Base-by-base conservation (phyloP, 2,888 invertebrate genomes). In the Aproaerema taeniolella region DNA sequence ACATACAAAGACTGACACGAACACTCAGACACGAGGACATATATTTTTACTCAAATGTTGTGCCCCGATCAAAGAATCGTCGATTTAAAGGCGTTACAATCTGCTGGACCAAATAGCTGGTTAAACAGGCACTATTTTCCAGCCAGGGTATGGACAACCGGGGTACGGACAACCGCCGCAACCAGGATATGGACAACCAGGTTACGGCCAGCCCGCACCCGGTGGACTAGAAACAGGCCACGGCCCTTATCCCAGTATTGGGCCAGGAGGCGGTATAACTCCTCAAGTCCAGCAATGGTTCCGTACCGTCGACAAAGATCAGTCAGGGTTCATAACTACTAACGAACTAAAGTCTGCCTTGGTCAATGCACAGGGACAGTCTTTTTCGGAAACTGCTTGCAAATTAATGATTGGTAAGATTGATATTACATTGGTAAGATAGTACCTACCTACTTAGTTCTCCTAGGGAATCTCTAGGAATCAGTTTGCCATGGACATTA, bases 221-320 rank as follows among this genome's bases (percentile, higher is more conserved):
- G 63, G 59, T 9, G 70, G 68, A 37, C 49, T 86, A n/a, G 86
- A 86, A 55, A 72, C 81, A 13, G 86, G 85, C 2, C 86, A 86
- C 41, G 86, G 86, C 0, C 86, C 86, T 0, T 86, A 86, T 43
- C 86, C 86, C 1, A 82, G 80, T 1, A 65, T 86, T 42, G 88
- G 88, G 32, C 68, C 81, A n/a, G 83, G 83, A 1, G 88, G 88
- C 17, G 67, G 72, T 6, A 78, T 91, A 0, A 89, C 88, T 37
- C 94, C 95, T 0, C 93, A 95, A 69, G 90, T 95, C 1, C 91
- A 92, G 52, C 92, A 93, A 61, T 96, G 96, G 95, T 96, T 97
- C 67, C 73, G 77, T 15, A 89, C 94, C 10, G 96, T 96, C 0
- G 96, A 97, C 62, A 89, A 89, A 51, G 96, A 96, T 65, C 88